Evolutionary conservation across 1,140 invertebrate species (phyloP).

Genomic region (Plodia interpunctella): DNA sequence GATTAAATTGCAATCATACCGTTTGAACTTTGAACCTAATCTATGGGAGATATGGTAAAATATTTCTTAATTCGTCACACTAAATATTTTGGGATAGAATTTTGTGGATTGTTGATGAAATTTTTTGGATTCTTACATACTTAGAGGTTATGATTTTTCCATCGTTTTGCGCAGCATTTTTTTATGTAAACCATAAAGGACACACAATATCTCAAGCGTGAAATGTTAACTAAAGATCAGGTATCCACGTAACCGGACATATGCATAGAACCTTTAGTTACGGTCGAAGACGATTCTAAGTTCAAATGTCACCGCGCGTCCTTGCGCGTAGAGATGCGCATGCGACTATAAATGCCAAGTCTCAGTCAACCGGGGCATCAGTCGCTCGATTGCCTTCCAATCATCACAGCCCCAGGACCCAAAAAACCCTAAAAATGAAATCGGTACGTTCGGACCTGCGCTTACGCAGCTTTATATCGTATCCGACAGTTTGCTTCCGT

Average conservation of each 20-base stretch:
- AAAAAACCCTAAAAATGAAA: constrained; percentile 62
- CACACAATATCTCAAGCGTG: background rate
- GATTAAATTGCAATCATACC: too few species aligned
- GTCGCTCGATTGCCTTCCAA: constrained; percentile 51
- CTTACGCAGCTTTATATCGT: background rate
- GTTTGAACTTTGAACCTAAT: too few species aligned
- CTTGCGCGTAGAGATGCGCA: constrained; percentile 37
- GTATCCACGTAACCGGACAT: constrained; percentile 40
- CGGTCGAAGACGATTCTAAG: constrained; percentile 50
- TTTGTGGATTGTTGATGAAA: too few species aligned
- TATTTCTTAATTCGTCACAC: too few species aligned
- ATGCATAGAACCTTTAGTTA: constrained; percentile 40
- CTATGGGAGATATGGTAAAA: too few species aligned
- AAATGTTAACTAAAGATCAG: constrained; percentile 13
- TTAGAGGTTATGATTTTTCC: too few species aligned
- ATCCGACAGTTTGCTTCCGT: background rate
- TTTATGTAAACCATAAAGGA: background rate
- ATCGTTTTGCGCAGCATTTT: background rate
- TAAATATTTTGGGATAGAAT: too few species aligned
- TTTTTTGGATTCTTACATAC: too few species aligned
- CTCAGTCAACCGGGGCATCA: constrained; percentile 43
- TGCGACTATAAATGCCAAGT: constrained; percentile 47
- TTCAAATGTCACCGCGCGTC: constrained; percentile 69
- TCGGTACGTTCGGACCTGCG: constrained; percentile 48
- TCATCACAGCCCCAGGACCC: constrained; percentile 32